Evolutionary conservation across 2,113 vertebrate species (phyloP), one percentile per base, ranked within the genome.

Genomic region (Urocitellus parryii): DNA sequence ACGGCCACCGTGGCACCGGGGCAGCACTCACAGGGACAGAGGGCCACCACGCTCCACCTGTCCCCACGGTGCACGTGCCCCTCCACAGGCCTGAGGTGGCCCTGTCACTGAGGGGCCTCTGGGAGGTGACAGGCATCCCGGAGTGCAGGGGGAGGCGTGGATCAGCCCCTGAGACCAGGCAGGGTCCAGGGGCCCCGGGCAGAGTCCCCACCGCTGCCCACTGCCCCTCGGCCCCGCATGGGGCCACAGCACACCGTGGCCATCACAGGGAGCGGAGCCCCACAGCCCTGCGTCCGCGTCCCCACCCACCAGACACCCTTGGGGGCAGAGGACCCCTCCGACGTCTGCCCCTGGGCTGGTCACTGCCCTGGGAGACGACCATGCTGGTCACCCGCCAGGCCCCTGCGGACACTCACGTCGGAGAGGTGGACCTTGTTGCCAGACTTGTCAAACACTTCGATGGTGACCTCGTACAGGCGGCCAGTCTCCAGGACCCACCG

Each of bases 381-480:
- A 51, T 4, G 18, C 3, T 4, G 11, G 1, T 51, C 16, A 12
- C 27, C 24, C 16, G 0, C 63, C 63, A 34, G 81, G 39, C 45
- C 58, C 22, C 3, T 0, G n/a, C 29, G 5, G 97, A 78, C 73
- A 99, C 99, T 99, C 98, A 99, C 99, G 88, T 99, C 99, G 29
- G 99, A 99, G 24, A 99, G 98, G 98, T 99, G 98, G 91, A 99
- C 98, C 96, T 99, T 99, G 98, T 99, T 99, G 93, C 99, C 98
- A 1, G 99, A 99, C 98, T 99, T 99, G 98, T 99, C 99, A 96
- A 99, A 99, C 12, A 99, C 99, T 95, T 99, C 99, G 6, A 99
- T 97, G 10, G 98, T 98, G 82, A 99, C 98, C 94, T 99, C 98
- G 76, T 99, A 99, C 4, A 98, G 94, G 96, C 99, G 98, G 94